Percentiles rank a stretch among this genome's conserved stretches.
phyloP scores from a whole-genome alignment of 2,888 invertebrate species.

The Sceliomorpha sp. region DNA sequence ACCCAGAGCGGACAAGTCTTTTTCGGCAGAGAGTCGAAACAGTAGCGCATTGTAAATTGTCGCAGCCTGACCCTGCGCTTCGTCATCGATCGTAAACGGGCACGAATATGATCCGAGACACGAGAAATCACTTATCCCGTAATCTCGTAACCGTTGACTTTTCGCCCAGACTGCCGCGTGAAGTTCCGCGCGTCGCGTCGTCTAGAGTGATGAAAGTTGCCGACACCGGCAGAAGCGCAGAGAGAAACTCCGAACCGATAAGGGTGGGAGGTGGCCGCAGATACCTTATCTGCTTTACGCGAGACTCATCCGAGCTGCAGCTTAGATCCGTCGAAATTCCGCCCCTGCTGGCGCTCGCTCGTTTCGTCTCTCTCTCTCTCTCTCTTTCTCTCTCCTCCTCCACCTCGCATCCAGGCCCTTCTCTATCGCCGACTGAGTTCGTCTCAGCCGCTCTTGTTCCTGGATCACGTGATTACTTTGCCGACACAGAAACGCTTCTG shows the following conservation, averaged over 20 bases:
- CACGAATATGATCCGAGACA: slow-evolving; percentile 58
- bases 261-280: slow-evolving; percentile 11
- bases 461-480: slow-evolving; percentile 72
- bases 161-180: slow-evolving; percentile 42
- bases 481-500: slow-evolving; percentile 72
- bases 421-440: no score
- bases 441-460: slow-evolving; percentile 56
- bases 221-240: slow-evolving; percentile 13
- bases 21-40: slow-evolving; percentile 20
- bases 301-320: slow-evolving; percentile 26
- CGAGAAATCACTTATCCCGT: slow-evolving; percentile 69
- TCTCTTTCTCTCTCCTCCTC: slow-evolving; percentile 16
- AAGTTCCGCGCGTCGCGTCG: slow-evolving; percentile 20
- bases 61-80: slow-evolving; percentile 10
- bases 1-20: slow-evolving; percentile 7
- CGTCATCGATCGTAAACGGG: slow-evolving; percentile 23
- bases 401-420: slow-evolving; percentile 1
- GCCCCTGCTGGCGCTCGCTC: no score
- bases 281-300: slow-evolving; percentile 37
- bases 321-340: slow-evolving; percentile 37
- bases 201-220: slow-evolving; percentile 32
- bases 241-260: slow-evolving; percentile 21
- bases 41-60: slow-evolving; percentile 14
- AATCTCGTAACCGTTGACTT: slow-evolving; percentile 63
- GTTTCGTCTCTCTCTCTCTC: no score